phyloP scores from a whole-genome alignment of 2,797 vertebrate genomes.

The Ceyx erithaca region DNA sequence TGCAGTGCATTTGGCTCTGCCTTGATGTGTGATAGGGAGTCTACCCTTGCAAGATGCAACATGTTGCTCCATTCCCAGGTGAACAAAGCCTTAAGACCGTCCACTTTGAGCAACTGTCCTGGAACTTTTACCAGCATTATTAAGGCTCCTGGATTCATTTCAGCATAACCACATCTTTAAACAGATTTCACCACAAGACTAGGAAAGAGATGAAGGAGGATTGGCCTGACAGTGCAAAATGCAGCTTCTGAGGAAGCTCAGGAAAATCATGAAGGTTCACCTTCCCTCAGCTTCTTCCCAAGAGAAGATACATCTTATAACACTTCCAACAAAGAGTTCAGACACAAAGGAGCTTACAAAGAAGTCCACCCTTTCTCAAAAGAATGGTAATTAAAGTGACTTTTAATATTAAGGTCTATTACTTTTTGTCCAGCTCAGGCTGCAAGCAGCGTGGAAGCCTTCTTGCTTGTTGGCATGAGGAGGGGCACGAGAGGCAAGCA shows the following conservation, averaged over 20 bases:
- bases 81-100: neutral
- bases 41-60: neutral
- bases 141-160: neutral
- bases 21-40: neutral
- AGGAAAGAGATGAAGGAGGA: neutral
- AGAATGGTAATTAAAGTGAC: neutral
- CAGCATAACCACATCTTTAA: neutral
- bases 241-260: neutral
- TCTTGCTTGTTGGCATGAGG: too few species aligned
- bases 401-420: neutral
- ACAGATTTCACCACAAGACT: neutral
- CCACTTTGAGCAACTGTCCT: neutral
- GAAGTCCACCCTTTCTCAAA: neutral
- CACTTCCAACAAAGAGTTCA: neutral
- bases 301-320: neutral
- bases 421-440: too few species aligned
- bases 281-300: neutral
- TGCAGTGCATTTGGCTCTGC: neutral
- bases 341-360: neutral
- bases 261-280: neutral
- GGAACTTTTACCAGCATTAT: neutral
- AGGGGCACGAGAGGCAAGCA: too few species aligned
- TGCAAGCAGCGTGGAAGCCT: too few species aligned
- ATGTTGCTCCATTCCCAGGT: neutral
- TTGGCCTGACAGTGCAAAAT: neutral